Percentiles rank a stretch among this genome's conserved stretches.
These are phyloP conservation scores for Psittacula derbiana DNA, from an alignment of 2,797 vertebrate species.

Conservation along the genomic window DNA sequence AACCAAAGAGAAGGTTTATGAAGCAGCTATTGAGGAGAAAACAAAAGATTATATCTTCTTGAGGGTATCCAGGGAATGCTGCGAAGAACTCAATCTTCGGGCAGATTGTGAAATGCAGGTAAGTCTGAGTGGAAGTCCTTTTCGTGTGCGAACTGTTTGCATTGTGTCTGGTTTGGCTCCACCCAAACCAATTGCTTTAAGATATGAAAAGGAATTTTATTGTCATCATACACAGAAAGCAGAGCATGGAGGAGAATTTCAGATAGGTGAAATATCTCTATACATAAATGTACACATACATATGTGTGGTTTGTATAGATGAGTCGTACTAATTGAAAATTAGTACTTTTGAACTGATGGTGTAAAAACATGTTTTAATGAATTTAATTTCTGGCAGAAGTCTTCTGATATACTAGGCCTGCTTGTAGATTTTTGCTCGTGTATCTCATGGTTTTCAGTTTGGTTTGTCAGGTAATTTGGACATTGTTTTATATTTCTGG, in stretches of 20 bases:
- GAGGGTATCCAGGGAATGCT: conserved; percentile 96
- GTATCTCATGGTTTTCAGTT: neutral
- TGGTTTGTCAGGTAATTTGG: neutral
- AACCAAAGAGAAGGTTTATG: conserved; percentile 96
- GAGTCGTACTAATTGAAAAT: neutral
- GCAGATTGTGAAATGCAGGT: conserved; percentile 96
- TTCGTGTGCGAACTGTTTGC: neutral
- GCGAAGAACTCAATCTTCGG: conserved; percentile 89
- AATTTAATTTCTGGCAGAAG: neutral
- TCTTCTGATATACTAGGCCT: neutral
- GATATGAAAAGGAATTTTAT: neutral
- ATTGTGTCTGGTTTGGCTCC: neutral
- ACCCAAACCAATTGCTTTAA: neutral
- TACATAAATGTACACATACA: neutral
- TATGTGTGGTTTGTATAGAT: neutral
- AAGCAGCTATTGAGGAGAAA: conserved; percentile 98
- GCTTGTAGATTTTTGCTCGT: neutral
- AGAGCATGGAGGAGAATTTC: neutral
- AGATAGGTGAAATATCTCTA: neutral
- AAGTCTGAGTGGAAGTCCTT: neutral
- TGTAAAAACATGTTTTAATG: neutral
- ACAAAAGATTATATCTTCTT: conserved; percentile 99
- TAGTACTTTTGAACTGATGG: neutral
- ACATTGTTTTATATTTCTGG: neutral
- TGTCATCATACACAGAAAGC: neutral